A percentile compares a stretch with the other conserved stretches of the same genome.
Conservation (phyloP, 2,113 vertebrate species). For the Hoplias malabaricus region DNA sequence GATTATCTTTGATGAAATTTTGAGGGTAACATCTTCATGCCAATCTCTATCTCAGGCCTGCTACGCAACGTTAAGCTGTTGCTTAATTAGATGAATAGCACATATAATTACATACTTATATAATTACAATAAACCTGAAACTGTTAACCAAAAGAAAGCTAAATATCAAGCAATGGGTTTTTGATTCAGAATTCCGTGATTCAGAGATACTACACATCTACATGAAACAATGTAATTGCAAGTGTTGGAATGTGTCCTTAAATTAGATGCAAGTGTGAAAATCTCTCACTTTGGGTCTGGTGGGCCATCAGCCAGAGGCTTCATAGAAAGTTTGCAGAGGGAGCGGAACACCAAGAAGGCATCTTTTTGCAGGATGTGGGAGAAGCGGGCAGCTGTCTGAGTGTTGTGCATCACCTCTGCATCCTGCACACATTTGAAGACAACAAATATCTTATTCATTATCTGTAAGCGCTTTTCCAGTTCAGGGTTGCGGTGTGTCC, state of each 20-base stretch:
- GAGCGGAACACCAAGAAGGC: constrained; percentile 97
- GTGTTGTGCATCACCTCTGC: constrained; percentile 78
- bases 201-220: not conserved
- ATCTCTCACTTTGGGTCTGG: constrained; percentile 91
- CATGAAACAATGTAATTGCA: not conserved
- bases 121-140: not conserved
- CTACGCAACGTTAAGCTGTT: too few relatives aligned
- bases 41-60: not conserved
- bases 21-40: too few relatives aligned
- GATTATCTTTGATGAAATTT: too few relatives aligned
- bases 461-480: too few relatives aligned
- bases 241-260: not conserved
- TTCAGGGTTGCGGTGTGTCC: too few relatives aligned
- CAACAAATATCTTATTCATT: constrained; percentile 5
- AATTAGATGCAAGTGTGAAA: not conserved
- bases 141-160: not conserved
- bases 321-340: constrained; percentile 97
- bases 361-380: constrained; percentile 94
- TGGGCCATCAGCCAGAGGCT: constrained; percentile 94
- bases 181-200: not conserved
- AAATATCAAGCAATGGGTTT: not conserved
- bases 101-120: too few relatives aligned
- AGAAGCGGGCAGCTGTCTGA: constrained; percentile 82
- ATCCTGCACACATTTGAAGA: constrained; percentile 73
- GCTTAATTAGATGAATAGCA: too few relatives aligned